phyloP scores from a whole-genome alignment of 1,140 invertebrate species.

The Globodera rostochiensis region DNA sequence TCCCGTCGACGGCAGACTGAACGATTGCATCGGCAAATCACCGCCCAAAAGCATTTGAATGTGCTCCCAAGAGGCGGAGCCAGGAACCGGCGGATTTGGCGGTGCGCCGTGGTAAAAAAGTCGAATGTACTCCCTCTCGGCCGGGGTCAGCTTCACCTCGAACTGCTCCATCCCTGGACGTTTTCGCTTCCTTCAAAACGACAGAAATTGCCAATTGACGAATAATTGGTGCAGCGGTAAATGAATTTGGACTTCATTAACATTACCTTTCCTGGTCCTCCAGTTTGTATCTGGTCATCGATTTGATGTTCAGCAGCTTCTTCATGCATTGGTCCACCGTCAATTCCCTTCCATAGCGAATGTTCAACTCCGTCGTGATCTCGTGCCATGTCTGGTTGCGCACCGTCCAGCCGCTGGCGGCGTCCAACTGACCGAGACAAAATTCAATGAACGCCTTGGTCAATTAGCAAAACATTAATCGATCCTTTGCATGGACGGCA shows the following conservation, averaged over 20 bases:
- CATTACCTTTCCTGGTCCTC: constrained; percentile 12
- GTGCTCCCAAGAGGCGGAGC: neutral
- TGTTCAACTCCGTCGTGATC: constrained; percentile 5
- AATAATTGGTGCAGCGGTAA: neutral
- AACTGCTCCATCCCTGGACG: constrained; percentile 1
- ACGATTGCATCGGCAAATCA: neutral
- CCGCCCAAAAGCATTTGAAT: constrained; percentile 4
- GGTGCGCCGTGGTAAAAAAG: neutral
- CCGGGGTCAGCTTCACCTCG: neutral
- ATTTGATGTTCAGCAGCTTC: constrained; percentile 9
- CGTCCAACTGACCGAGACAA: neutral
- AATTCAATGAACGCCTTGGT: neutral
- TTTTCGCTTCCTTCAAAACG: neutral
- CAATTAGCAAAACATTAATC: too few species aligned
- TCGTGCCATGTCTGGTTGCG: constrained; percentile 10
- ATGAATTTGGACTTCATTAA: neutral
- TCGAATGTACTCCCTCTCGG: neutral
- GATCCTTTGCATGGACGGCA: too few species aligned
- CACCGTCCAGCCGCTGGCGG: neutral
- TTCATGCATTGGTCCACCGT: constrained; percentile 9
- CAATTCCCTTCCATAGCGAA: neutral
- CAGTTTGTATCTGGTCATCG: constrained; percentile 9
- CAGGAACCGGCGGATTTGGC: neutral
- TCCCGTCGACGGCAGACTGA: neutral
- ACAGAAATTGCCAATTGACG: neutral